These are phyloP conservation scores for Stigmatopora argus DNA, from an alignment of 2,113 vertebrate genomes.

Conservation along the genomic window DNA sequence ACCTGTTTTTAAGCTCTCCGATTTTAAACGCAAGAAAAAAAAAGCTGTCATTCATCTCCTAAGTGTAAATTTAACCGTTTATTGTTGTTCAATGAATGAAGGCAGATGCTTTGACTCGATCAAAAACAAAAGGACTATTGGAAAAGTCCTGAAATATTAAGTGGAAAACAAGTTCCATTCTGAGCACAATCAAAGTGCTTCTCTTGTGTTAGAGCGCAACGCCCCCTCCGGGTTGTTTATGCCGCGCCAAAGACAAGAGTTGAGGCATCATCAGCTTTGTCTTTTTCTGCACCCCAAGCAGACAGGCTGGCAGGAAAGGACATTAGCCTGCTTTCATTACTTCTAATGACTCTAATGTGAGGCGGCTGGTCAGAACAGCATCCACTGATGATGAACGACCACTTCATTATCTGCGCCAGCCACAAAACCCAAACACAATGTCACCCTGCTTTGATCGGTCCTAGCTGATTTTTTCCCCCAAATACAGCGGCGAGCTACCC, in stretches of 20 bases:
- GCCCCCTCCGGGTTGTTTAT: slow-evolving; percentile 33
- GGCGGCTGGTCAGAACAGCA: slow-evolving; percentile 77
- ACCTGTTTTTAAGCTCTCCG: background rate
- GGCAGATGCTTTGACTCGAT: too few relatives aligned
- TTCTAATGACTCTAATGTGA: slow-evolving; percentile 87
- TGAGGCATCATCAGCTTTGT: slow-evolving; percentile 63
- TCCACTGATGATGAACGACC: slow-evolving; percentile 85
- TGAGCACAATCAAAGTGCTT: slow-evolving; percentile 29
- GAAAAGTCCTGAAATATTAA: background rate
- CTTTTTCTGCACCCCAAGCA: slow-evolving; percentile 74
- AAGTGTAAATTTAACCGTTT: background rate
- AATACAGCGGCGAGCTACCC: slow-evolving; percentile 12
- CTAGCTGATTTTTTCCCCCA: slow-evolving; percentile 20
- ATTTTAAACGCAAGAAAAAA: background rate
- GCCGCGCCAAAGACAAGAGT: slow-evolving; percentile 47
- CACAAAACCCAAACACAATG: slow-evolving; percentile 67
- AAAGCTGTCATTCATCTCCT: background rate
- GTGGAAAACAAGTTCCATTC: background rate
- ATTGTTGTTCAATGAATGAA: background rate
- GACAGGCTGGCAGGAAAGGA: slow-evolving; percentile 79
- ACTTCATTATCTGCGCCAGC: slow-evolving; percentile 83
- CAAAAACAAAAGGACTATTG: background rate
- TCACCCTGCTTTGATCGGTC: slow-evolving; percentile 70
- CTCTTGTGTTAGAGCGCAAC: slow-evolving; percentile 16
- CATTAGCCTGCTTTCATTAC: slow-evolving; percentile 93